A percentile compares a stretch with the other conserved stretches of the same genome.
These are phyloP conservation scores for Cyrtodaria siliqua DNA, from an alignment of 2,888 invertebrate genomes.

Conservation along the genomic window DNA sequence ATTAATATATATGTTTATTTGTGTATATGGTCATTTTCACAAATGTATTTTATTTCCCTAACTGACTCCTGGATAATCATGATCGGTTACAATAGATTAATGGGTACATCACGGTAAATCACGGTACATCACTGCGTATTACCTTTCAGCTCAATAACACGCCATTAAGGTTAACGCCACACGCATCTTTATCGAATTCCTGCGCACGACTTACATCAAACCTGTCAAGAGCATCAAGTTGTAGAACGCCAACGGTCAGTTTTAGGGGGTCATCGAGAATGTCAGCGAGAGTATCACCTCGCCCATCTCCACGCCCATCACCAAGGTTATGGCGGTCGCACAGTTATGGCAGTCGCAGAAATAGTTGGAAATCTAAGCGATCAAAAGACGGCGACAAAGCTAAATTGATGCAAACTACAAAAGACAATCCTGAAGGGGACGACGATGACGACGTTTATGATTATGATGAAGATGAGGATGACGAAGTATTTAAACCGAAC, in stretches of 20 bases:
- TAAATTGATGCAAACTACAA: slow-evolving; percentile 81
- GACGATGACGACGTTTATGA: slow-evolving; percentile 85
- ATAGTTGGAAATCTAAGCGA: slow-evolving; percentile 82
- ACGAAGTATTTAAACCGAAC: slow-evolving; percentile 77
- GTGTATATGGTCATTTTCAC: no score
- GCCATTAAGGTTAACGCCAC: slow-evolving; percentile 38
- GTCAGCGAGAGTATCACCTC: slow-evolving; percentile 65
- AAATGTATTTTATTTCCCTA: no score
- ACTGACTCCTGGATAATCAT: no score
- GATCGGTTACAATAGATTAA: no score
- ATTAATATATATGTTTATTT: no score
- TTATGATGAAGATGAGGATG: slow-evolving; percentile 87
- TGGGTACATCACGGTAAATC: no score
- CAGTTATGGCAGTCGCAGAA: slow-evolving; percentile 85
- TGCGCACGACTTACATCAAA: slow-evolving; percentile 33
- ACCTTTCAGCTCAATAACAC: slow-evolving; percentile 34
- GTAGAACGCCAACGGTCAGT: slow-evolving; percentile 66
- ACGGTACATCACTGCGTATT: no score
- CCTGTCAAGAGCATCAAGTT: slow-evolving; percentile 54
- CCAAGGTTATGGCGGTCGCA: slow-evolving; percentile 76
- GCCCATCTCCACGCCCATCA: slow-evolving; percentile 77
- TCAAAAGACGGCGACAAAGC: slow-evolving; percentile 83
- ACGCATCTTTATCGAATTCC: slow-evolving; percentile 44
- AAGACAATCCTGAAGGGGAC: slow-evolving; percentile 87
- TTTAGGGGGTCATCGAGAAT: slow-evolving; percentile 63